Base-by-base conservation (phyloP, 2,113 vertebrate genomes). In the Hippocampus zosterae region DNA sequence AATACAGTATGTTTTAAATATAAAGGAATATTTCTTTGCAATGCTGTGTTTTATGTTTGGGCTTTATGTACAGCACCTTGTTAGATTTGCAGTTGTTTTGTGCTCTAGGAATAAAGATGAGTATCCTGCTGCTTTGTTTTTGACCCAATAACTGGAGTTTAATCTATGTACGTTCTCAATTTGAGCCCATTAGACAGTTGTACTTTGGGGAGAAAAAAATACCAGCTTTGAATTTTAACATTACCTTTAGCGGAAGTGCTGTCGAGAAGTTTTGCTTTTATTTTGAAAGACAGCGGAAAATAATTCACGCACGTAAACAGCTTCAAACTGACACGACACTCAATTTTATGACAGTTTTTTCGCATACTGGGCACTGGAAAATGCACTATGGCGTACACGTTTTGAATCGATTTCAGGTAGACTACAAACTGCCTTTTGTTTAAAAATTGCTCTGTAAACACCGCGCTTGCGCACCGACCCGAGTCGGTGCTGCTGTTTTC, bases 381-480 rank as follows among this genome's bases (percentile, higher is more conserved):
- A 23, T 8, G 1, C 0, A n/a, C 12, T 21, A n/a, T 16, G 10
- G 18, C 29, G 15, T 23, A 7, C 6, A 55, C 23, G 19, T 4
- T 6, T 16, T n/a, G 0, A 11, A 41, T 41, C 25, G 18, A 1
- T 55, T 21, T 46, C 50, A 37, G 21, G 15, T 16, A 2, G 57
- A 21, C 40, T 40, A 13, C 11, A 64, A 67, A 81, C 60, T 9
- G 8, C 1, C 8, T 41, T 57, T 57, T 27, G n/a, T 15, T 5
- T 21, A 18, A n/a, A 10, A 16, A 40, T 44, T 0, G 13, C 57
- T 41, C 41, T 2, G 57, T 33, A 5, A 11, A 61, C 9, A 23
- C 55, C 71, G 87, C 87, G 89, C 89, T 8, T 87, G 89, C 89
- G 87, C 83, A 3, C 40, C 81, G 60, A 59, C 59, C 53, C 7